Conservation (phyloP, 2,888 invertebrate genomes). For the Plebejus anna region DNA sequence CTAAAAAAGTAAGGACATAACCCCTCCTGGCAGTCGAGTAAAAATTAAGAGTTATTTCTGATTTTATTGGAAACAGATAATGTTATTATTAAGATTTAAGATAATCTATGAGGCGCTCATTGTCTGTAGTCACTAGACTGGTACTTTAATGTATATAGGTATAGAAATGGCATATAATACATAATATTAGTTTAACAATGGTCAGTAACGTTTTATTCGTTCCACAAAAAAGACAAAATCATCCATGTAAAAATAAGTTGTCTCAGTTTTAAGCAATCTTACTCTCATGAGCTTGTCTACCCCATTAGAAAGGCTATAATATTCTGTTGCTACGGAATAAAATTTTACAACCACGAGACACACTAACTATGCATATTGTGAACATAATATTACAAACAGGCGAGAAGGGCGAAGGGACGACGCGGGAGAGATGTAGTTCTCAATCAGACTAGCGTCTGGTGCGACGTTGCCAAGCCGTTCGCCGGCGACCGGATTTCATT, state of each 20-base stretch:
- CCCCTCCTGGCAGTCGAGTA: too few species aligned
- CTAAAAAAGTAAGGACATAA: neutral
- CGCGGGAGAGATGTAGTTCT: slow-evolving; percentile 74
- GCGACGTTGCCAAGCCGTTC: slow-evolving; percentile 74
- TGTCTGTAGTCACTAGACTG: neutral
- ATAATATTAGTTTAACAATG: too few species aligned
- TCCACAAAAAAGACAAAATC: neutral
- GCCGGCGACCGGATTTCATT: slow-evolving; percentile 77
- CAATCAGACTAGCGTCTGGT: slow-evolving; percentile 74
- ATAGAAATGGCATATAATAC: too few species aligned
- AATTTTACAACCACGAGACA: slow-evolving; percentile 49
- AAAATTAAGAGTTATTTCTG: neutral
- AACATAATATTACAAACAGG: slow-evolving; percentile 42
- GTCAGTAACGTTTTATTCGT: neutral
- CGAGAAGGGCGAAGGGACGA: slow-evolving; percentile 52
- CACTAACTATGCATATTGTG: slow-evolving; percentile 40
- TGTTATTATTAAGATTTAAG: too few species aligned
- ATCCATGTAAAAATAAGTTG: neutral
- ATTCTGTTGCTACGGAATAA: slow-evolving; percentile 36
- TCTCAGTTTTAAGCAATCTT: neutral
- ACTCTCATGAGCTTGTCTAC: neutral
- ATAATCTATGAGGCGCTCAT: neutral
- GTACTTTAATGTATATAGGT: neutral
- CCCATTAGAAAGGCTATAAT: slow-evolving; percentile 34
- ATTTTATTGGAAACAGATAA: neutral